Evolutionary conservation across 2,888 invertebrate species (phyloP).

Genomic region (Amphiduros pacificus): DNA sequence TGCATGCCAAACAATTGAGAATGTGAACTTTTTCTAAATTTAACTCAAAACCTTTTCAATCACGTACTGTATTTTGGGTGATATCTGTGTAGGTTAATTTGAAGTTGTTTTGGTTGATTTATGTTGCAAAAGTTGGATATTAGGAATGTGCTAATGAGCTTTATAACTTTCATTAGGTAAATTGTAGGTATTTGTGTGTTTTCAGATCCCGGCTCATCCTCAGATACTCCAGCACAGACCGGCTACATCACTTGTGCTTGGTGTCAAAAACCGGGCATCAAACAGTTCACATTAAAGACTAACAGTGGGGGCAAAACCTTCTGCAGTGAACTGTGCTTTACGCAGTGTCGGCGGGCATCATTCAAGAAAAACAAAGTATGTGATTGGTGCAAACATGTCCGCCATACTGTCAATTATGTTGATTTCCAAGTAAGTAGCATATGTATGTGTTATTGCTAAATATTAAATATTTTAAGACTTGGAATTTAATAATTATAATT

Average conservation of each 20-base stretch:
- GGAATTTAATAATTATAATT: background rate
- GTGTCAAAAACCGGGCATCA: conserved; percentile 58
- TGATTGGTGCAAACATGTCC: conserved; percentile 89
- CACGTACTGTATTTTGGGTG: too few species aligned
- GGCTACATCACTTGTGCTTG: conserved; percentile 47
- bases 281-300: conserved; percentile 50
- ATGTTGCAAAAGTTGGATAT: too few species aligned
- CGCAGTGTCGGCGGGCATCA: conserved; percentile 83
- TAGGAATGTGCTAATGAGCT: too few species aligned
- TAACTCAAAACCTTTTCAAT: too few species aligned
- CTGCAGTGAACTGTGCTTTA: conserved; percentile 80
- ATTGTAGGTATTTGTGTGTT: conserved; percentile 2
- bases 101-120: too few species aligned
- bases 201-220: background rate
- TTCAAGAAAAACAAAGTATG: conserved; percentile 88
- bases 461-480: background rate
- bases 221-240: background rate
- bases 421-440: conserved; percentile 67
- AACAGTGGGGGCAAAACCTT: conserved; percentile 62
- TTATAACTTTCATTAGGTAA: too few species aligned
- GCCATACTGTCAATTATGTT: conserved; percentile 87
- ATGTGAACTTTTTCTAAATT: too few species aligned
- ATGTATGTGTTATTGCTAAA: background rate
- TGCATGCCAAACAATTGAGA: too few species aligned
- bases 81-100: too few species aligned